These are phyloP conservation scores for Sesia bembeciformis DNA, from an alignment of 2,888 invertebrate genomes.

Conservation along the genomic window DNA sequence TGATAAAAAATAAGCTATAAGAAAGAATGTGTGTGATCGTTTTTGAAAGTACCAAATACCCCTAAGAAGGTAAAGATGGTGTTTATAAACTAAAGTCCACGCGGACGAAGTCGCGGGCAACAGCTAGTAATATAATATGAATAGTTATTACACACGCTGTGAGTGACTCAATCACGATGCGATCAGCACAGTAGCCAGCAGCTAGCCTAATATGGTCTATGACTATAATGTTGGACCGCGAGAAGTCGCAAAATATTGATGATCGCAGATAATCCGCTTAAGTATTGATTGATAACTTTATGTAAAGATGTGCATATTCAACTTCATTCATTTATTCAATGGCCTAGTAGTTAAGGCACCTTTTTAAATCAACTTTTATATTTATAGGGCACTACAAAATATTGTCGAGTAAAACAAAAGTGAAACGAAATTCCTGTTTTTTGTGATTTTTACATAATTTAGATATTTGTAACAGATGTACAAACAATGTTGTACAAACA, in stretches of 20 bases:
- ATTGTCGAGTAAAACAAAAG: too few species aligned
- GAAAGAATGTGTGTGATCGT: too few species aligned
- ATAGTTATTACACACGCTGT: conserved; percentile 1
- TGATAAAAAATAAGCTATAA: too few species aligned
- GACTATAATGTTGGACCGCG: conserved; percentile 11
- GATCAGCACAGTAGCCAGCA: conserved; percentile 5
- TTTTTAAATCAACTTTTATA: not conserved
- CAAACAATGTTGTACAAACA: too few species aligned
- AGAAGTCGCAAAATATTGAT: conserved; percentile 10
- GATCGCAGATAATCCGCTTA: conserved; percentile 4
- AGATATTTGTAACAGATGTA: too few species aligned
- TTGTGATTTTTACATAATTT: too few species aligned
- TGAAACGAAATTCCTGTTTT: too few species aligned
- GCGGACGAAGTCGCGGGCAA: too few species aligned
- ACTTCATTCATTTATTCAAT: not conserved
- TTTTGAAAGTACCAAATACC: too few species aligned
- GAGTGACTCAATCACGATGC: conserved; percentile 9
- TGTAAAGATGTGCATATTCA: not conserved
- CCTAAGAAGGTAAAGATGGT: too few species aligned
- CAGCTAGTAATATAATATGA: not conserved
- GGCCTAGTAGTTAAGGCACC: not conserved
- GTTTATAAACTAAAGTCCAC: too few species aligned
- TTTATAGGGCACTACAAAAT: too few species aligned
- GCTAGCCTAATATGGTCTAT: conserved; percentile 14
- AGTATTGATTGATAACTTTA: conserved; percentile 7